Base-by-base conservation (phyloP, 2,888 invertebrate genomes). In the Rotaria socialis region DNA sequence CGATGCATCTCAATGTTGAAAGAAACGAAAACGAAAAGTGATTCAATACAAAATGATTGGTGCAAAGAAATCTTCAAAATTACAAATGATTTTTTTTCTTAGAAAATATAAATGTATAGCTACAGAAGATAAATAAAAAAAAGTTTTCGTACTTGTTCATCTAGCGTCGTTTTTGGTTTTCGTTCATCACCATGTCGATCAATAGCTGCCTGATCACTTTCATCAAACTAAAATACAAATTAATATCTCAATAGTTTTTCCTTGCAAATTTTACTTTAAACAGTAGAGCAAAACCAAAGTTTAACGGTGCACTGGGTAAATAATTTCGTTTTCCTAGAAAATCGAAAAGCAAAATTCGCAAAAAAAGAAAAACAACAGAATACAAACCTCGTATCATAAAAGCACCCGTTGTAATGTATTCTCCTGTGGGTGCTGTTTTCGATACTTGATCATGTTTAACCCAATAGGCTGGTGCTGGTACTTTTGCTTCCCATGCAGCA, bases 401-500 rank as follows among this genome's bases (percentile, higher is more conserved):
- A 87, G 90, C 91, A 67, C 91, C 99, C 1, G 97, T 96, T 3
- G 95, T 94, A 87, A 99, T 93, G 92, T 96, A 99, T 92, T 99
- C 98, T 87, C 99, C 99, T 16, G 96, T 94, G 0, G 98, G 99
- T 0, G 99, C 98, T 0, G 96, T 96, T 92, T 99, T 97, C 55
- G 96, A 96, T 56, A 92, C 92, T 90, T 99, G 99, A 88, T 95
- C 94, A 85, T 95, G 95, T 90, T 94, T 93, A 35, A 99, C 99
- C 98, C 98, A 99, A 94, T 97, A 99, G 14, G 97, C 96, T 89
- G 95, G 95, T 5, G 96, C 95, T 55, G 97, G 93, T 10, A 99
- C 95, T 92, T 97, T 97, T 0, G 97, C 96, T 89, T 98, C 97
- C 99, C 99, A 99, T 0, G 98, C 97, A 89, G 96, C 95, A 91